Evolutionary conservation across 64 coral and sea anemone species (phyloP).

Genomic region (Actinia tenebrosa): DNA sequence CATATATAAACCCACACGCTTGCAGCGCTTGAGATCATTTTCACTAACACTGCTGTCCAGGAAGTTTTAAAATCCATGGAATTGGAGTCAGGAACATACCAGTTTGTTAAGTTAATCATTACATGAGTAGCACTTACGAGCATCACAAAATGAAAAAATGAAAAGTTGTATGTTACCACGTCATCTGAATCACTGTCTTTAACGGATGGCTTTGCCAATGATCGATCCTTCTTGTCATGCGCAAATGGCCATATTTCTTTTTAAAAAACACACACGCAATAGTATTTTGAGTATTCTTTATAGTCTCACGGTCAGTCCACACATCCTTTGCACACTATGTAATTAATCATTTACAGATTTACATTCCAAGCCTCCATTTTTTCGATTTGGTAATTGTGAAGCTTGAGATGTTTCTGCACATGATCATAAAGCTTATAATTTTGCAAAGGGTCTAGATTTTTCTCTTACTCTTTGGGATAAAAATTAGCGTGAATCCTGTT

Average conservation of each 20-base stretch:
- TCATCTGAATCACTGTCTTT: background rate
- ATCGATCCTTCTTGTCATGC: background rate
- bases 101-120: slow-evolving; percentile 91
- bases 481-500: too few relatives aligned
- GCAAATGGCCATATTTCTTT: slow-evolving; percentile 42
- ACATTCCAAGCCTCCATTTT: too few relatives aligned
- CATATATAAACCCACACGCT: slow-evolving; percentile 74
- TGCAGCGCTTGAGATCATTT: slow-evolving; percentile 81
- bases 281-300: too few relatives aligned
- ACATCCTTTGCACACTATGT: too few relatives aligned
- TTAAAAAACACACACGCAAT: too few relatives aligned
- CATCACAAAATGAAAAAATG: slow-evolving; percentile 84
- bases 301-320: too few relatives aligned
- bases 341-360: too few relatives aligned
- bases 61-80: background rate
- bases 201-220: background rate
- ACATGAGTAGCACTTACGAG: slow-evolving; percentile 67
- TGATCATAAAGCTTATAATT: too few relatives aligned
- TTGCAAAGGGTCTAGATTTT: too few relatives aligned
- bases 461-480: too few relatives aligned
- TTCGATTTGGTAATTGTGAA: too few relatives aligned
- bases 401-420: too few relatives aligned
- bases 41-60: slow-evolving; percentile 85
- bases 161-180: slow-evolving; percentile 55
- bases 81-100: slow-evolving; percentile 54